Evolutionary conservation across 2,113 vertebrate genomes (phyloP).

Genomic region (Psophia crepitans): DNA sequence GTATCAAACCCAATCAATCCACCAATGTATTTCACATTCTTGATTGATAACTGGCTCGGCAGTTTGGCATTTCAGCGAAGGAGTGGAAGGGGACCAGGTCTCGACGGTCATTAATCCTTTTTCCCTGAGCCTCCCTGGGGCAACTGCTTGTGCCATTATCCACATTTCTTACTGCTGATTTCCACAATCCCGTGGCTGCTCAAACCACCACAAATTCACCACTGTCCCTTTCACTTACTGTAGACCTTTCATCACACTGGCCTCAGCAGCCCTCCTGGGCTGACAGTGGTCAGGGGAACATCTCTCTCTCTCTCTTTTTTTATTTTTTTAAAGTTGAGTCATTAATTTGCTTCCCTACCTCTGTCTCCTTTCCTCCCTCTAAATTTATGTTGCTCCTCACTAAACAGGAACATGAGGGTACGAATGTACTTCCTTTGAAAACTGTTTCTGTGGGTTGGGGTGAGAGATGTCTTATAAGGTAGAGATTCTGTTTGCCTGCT

Average conservation of each 20-base stretch:
- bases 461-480: neutral
- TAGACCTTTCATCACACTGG: constrained; percentile 27
- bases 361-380: neutral
- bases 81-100: constrained; percentile 43
- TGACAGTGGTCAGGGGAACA: constrained; percentile 3
- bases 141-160: constrained; percentile 48
- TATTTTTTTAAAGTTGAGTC: neutral
- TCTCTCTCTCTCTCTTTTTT: neutral
- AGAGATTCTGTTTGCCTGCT: neutral
- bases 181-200: constrained; percentile 20
- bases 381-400: neutral
- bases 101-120: constrained; percentile 70
- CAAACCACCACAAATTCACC: neutral
- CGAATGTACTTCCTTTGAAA: neutral
- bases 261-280: neutral
- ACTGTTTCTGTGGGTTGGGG: neutral
- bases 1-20: constrained; percentile 72
- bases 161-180: constrained; percentile 57
- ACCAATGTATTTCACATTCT: constrained; percentile 66
- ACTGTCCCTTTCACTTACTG: neutral
- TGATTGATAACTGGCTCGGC: constrained; percentile 75
- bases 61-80: constrained; percentile 68
- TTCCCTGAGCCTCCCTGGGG: constrained; percentile 42
- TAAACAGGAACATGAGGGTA: neutral
- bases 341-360: constrained; percentile 30